Evolutionary conservation across 2,888 invertebrate genomes (phyloP), one percentile per base, ranked within the genome.

Genomic region (Sisyra nigra): DNA sequence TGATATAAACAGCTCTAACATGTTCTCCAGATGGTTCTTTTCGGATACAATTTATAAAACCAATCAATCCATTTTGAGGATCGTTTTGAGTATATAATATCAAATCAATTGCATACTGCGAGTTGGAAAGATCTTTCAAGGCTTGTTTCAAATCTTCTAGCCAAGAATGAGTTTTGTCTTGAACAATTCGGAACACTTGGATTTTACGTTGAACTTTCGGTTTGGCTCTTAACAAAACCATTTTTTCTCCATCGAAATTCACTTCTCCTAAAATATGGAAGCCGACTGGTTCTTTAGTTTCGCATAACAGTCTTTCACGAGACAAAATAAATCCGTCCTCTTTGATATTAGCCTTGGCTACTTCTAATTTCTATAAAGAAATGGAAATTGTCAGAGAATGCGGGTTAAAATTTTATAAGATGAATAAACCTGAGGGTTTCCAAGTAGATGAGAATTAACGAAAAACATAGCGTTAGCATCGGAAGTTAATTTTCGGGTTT

Each of bases 41-140:
- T 45, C 82, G 71, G 18, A 96, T 58, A 59, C 93, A 93, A 53
- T 91, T 91, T 0, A 86, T 75, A 44, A 92, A 61, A 9, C 93
- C 93, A 14, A 91, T 58, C 1, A 89, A 65, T 15, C 93, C 93
- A 54, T 72, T 82, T 10, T 76, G 65, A 8, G 68, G 65, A 42
- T 78, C 75, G 48, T 74, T 71, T 55, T 76, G 71, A 3, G 74
- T 66, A 17, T 80, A 75, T 1, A 89, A 58, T 2, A 80, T 63
- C 1, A 81, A 58, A 53, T 13, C 15, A 4, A 17, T 17, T 1
- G 15, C 60, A 52, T 72, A 71, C 24, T 24, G 24, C 3, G 24
- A 24, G 7, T 24, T 24, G 3, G 24, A 24, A 44, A 53, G 48
- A 9, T 48, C 48, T 47, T 57, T 30, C 6, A 40, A n/a, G 1